Base-by-base conservation (phyloP, 1,140 invertebrate genomes). In the Neodiprion virginianus region DNA sequence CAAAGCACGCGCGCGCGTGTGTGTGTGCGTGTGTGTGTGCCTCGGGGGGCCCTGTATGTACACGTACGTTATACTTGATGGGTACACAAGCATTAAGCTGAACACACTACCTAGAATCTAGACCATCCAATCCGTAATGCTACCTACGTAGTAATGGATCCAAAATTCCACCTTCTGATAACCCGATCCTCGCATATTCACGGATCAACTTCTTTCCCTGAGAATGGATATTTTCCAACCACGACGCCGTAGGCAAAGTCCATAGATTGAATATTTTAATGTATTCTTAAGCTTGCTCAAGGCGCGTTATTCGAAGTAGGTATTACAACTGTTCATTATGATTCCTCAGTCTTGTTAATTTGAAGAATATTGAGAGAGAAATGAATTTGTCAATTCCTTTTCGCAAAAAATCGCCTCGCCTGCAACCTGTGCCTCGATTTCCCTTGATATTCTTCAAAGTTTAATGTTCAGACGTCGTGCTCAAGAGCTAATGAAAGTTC, bases 11-110 rank as follows among this genome's bases (percentile, higher is more conserved):
- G 67, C 21, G 40, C 67, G n/a, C 11, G 40, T 0, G 67, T 12
- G 28, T 7, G 11, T 23, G 23, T 21, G 67, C 11, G 67, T 69
- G 11, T 21, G 21, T 23, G 40, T 14, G 12, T 7, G 21, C 40
- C 67, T 69, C 8, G 11, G 11, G 17, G 12, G 17, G 40, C 67
- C 61, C 61, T 17, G 17, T 65, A 23, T 69, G 23, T 47, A 69
- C 40, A 69, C 67, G 14, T 69, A 69, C 17, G 67, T 47, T 23
- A 47, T 21, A 69, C 40, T 21, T 21, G 40, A 21, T 69, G 17
- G 67, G 67, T 21, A 69, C 67, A 69, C 40, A 69, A 69, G 67
- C 67, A 23, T 21, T 47, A 47, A 69, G 17, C 40, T 69, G 67
- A 69, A 21, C 40, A 23, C 40, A 69, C 67, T 11, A 14, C 21